These are phyloP conservation scores for Alligator sinensis DNA, from an alignment of 2,113 vertebrate genomes.

Conservation along the genomic window DNA sequence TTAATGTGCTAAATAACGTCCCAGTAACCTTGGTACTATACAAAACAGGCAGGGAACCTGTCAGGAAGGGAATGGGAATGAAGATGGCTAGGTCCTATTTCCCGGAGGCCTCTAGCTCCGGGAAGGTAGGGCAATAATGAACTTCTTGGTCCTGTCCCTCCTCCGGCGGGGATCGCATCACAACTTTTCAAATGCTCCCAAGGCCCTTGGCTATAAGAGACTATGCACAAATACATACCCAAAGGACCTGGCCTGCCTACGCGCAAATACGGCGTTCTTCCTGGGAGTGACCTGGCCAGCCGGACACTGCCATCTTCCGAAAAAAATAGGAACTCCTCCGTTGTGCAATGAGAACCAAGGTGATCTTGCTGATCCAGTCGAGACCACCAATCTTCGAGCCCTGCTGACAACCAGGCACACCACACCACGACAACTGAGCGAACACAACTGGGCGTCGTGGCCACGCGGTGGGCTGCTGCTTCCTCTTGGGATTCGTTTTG, in stretches of 20 bases:
- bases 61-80: not conserved
- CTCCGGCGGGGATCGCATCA: accelerated
- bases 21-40: accelerated
- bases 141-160: not conserved
- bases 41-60: not conserved
- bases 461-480: no score
- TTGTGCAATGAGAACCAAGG: accelerated
- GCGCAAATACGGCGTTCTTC: accelerated
- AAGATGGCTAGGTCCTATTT: accelerated
- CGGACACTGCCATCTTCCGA: constrained; percentile 70
- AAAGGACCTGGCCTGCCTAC: no score
- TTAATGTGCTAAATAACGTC: accelerated
- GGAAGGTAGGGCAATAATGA: not conserved
- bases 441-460: no score
- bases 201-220: not conserved
- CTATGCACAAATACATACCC: no score
- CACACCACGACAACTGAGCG: no score
- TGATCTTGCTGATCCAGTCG: not conserved
- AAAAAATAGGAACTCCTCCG: not conserved
- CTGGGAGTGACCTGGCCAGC: not conserved
- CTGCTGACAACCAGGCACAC: no score
- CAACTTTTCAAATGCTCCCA: accelerated
- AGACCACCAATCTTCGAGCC: no score
- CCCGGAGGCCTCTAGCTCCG: not conserved
- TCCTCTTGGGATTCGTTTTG: no score